phyloP scores from a whole-genome alignment of 2,797 vertebrate species.

The Sciurus vulgaris region DNA sequence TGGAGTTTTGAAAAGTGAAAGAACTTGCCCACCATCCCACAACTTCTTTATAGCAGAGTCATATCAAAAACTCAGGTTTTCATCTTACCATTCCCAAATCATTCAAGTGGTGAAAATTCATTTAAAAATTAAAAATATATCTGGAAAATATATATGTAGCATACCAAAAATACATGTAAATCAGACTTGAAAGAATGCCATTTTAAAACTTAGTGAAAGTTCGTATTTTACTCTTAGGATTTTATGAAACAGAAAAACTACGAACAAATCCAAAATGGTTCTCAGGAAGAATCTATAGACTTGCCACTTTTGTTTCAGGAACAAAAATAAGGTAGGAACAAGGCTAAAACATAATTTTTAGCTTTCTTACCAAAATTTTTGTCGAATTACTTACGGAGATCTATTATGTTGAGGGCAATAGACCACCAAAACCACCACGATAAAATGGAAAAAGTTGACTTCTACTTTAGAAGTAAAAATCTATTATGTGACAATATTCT shows the following conservation, averaged over 20 bases:
- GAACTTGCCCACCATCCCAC: background rate
- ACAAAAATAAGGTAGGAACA: background rate
- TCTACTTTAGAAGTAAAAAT: background rate
- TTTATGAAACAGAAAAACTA: background rate
- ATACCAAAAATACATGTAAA: background rate
- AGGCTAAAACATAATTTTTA: background rate
- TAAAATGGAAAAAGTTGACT: background rate
- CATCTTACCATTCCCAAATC: background rate
- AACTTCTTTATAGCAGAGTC: background rate
- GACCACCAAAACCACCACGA: background rate
- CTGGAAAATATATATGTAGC: background rate
- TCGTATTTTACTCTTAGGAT: background rate
- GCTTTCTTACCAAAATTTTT: background rate
- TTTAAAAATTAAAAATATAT: background rate
- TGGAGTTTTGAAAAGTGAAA: constrained; percentile 14
- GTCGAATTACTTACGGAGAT: background rate
- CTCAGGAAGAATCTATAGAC: background rate
- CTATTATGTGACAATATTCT: background rate
- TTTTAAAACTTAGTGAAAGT: background rate
- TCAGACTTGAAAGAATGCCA: background rate
- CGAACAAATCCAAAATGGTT: background rate
- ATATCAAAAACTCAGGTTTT: background rate
- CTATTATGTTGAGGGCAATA: background rate
- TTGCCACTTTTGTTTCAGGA: background rate
- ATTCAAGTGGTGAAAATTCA: background rate